Conservation (phyloP, 2,113 vertebrate genomes). For the Condylura cristata region DNA sequence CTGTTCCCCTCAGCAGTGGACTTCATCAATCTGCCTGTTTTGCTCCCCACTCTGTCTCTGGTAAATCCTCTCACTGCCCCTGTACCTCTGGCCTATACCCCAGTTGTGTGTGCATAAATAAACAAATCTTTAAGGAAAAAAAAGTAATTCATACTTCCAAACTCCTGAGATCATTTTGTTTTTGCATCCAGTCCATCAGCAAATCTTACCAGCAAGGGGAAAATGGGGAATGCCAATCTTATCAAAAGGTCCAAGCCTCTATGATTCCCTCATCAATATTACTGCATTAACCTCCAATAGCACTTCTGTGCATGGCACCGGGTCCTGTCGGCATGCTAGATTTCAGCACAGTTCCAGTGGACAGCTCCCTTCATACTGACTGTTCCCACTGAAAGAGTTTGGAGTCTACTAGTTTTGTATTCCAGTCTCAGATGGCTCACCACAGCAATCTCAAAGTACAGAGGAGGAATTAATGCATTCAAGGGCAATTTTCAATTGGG, state of each 20-base stretch:
- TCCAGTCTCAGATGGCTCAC: background rate
- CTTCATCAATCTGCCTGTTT: too few relatives aligned
- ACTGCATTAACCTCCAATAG: background rate
- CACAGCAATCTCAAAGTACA: background rate
- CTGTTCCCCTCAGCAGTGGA: too few relatives aligned
- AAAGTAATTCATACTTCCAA: background rate
- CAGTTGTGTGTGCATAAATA: too few relatives aligned
- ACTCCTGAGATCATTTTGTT: background rate
- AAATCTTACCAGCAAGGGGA: background rate
- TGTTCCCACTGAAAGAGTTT: background rate
- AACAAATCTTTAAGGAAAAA: too few relatives aligned
- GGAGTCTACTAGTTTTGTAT: background rate
- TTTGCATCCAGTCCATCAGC: background rate
- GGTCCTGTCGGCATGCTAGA: background rate
- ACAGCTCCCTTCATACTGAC: background rate
- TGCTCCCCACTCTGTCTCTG: too few relatives aligned
- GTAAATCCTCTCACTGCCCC: too few relatives aligned
- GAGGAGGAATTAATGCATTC: background rate
- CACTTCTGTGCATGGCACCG: background rate
- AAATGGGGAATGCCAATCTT: too few relatives aligned
- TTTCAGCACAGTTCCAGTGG: conserved; percentile 48
- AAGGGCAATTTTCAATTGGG: background rate
- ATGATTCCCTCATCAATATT: background rate
- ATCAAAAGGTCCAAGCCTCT: too few relatives aligned
- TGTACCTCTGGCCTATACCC: too few relatives aligned